Conservation (phyloP, 2,797 vertebrate species). For the Sebastes goodei region DNA sequence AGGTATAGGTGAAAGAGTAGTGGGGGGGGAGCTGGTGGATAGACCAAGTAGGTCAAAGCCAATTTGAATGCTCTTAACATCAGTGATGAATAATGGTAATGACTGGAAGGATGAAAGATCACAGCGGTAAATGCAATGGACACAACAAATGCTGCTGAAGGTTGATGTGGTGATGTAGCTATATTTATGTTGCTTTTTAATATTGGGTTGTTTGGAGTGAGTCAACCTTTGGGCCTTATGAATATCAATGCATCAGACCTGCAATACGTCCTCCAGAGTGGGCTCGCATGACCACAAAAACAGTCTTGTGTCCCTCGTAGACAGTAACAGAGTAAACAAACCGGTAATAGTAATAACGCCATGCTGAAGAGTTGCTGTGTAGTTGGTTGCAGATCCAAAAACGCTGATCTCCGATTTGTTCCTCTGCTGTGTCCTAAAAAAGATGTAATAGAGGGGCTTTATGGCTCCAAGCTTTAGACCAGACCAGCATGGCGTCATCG, state of each 20-base stretch:
- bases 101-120: slow-evolving; percentile 40
- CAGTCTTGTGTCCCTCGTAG: no score
- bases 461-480: no score
- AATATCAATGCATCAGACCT: not conserved
- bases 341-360: no score
- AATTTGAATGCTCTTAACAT: slow-evolving; percentile 45
- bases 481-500: no score
- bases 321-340: no score
- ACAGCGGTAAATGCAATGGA: slow-evolving; percentile 15
- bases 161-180: not conserved
- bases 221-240: not conserved
- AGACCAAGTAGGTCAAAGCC: slow-evolving; percentile 31
- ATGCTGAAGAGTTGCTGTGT: no score
- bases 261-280: no score
- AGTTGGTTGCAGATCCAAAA: no score
- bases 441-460: no score
- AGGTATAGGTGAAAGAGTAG: slow-evolving; percentile 17
- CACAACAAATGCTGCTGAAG: not conserved
- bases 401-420: no score
- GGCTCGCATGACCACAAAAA: no score
- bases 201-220: not conserved
- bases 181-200: not conserved
- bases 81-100: slow-evolving; percentile 39
- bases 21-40: not conserved
- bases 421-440: no score